Conservation (phyloP, 2,797 vertebrate genomes). For the Nasua narica region DNA sequence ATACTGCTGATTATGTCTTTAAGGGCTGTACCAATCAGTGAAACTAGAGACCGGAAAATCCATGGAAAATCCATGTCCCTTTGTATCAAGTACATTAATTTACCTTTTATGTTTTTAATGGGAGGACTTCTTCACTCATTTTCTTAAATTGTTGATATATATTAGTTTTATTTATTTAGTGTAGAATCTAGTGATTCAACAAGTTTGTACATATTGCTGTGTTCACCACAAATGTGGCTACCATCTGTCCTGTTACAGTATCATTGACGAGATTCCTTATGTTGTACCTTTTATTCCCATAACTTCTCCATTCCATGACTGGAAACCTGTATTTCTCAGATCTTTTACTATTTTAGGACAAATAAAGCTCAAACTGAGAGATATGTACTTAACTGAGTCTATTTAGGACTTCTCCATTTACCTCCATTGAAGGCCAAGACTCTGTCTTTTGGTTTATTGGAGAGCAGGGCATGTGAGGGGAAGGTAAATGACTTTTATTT, state of each 20-base stretch:
- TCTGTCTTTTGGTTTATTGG: neutral
- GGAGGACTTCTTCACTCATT: neutral
- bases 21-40: neutral
- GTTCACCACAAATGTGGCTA: neutral
- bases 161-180: neutral
- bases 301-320: neutral
- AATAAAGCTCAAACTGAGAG: neutral
- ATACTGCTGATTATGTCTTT: slow-evolving; percentile 13
- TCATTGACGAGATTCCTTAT: neutral
- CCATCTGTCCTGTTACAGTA: neutral
- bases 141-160: neutral
- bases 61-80: neutral
- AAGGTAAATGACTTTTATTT: neutral
- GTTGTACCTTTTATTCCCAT: neutral
- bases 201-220: neutral
- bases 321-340: neutral
- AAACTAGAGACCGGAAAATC: neutral
- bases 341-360: neutral
- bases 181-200: neutral
- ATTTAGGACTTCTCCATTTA: neutral
- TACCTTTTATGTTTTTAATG: neutral
- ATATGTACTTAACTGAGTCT: neutral
- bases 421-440: neutral
- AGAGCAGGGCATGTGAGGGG: neutral
- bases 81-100: neutral